phyloP scores from a whole-genome alignment of 2,888 invertebrate species.

The Masnerella sp. region DNA sequence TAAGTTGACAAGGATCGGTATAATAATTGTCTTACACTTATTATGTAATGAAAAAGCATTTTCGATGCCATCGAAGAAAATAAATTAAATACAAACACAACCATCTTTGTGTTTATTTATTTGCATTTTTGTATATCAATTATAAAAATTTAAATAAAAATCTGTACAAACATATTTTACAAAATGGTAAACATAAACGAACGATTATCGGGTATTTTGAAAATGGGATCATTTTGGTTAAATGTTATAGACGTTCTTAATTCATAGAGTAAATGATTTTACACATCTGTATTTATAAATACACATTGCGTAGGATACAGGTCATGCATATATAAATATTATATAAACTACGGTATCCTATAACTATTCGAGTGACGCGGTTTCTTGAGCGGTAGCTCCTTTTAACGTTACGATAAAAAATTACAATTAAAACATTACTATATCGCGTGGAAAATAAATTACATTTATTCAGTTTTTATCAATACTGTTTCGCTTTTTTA shows the following conservation, averaged over 20 bases:
- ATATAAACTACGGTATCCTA: slow-evolving; percentile 72
- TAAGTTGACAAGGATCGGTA: slow-evolving; percentile 3
- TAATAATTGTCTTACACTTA: slow-evolving; percentile 15
- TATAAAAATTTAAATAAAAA: slow-evolving; percentile 1
- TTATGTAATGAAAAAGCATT: slow-evolving; percentile 15
- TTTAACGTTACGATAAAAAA: slow-evolving; percentile 63
- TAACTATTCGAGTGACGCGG: slow-evolving; percentile 70
- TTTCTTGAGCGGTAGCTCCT: slow-evolving; percentile 58
- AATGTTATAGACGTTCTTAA: slow-evolving; percentile 16
- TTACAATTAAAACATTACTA: slow-evolving; percentile 65
- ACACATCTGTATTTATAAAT: slow-evolving; percentile 76
- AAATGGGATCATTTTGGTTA: slow-evolving; percentile 13
- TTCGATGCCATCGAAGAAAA: slow-evolving; percentile 36
- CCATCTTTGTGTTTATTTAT: slow-evolving; percentile 21
- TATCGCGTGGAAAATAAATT: slow-evolving; percentile 75
- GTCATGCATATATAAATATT: slow-evolving; percentile 73
- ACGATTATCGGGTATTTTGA: neutral
- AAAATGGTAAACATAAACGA: slow-evolving; percentile 1
- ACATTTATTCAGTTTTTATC: slow-evolving; percentile 68
- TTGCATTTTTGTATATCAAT: slow-evolving; percentile 26
- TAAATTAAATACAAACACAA: slow-evolving; percentile 36
- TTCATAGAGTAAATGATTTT: slow-evolving; percentile 60
- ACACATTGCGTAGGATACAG: slow-evolving; percentile 74
- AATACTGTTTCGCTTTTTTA: slow-evolving; percentile 75
- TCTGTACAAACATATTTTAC: slow-evolving; percentile 27